phyloP scores from a whole-genome alignment of 1,140 invertebrate genomes.

The Aphelinus atriplicis region DNA sequence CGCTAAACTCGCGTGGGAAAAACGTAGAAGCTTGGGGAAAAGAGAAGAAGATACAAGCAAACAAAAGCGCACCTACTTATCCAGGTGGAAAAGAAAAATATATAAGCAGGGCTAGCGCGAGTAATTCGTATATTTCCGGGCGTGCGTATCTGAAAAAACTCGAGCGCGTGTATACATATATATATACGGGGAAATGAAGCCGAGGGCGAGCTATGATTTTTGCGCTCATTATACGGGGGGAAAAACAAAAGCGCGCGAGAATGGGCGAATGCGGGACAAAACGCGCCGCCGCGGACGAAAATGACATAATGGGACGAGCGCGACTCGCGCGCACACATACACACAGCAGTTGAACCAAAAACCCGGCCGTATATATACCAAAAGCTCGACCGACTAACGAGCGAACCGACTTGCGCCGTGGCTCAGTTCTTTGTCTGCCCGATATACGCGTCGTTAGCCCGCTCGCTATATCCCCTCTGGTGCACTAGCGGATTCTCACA shows the following conservation, averaged over 20 bases:
- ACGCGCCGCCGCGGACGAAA: not conserved
- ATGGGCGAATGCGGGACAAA: not conserved
- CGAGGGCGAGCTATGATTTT: conserved; percentile 15
- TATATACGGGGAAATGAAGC: too few relatives aligned
- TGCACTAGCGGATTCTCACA: not conserved
- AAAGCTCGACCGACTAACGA: conserved; percentile 22
- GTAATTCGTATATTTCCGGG: too few relatives aligned
- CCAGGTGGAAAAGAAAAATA: too few relatives aligned
- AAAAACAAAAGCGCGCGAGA: not conserved
- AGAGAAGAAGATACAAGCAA: too few relatives aligned
- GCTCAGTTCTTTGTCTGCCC: not conserved
- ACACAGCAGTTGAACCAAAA: not conserved
- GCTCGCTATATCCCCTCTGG: not conserved
- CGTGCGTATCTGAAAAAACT: too few relatives aligned
- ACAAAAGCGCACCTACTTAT: too few relatives aligned
- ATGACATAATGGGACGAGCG: conserved; percentile 31
- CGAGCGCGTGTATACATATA: too few relatives aligned
- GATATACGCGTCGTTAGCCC: not conserved
- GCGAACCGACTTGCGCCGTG: not conserved
- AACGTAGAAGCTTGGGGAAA: too few relatives aligned
- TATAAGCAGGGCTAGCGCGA: too few relatives aligned
- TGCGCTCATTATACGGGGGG: conserved; percentile 12
- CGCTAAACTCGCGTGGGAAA: too few relatives aligned
- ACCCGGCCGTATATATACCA: not conserved
- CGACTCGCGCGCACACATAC: conserved; percentile 1